Base-by-base conservation (phyloP, 1,140 invertebrate species). In the Papilio glaucus region DNA sequence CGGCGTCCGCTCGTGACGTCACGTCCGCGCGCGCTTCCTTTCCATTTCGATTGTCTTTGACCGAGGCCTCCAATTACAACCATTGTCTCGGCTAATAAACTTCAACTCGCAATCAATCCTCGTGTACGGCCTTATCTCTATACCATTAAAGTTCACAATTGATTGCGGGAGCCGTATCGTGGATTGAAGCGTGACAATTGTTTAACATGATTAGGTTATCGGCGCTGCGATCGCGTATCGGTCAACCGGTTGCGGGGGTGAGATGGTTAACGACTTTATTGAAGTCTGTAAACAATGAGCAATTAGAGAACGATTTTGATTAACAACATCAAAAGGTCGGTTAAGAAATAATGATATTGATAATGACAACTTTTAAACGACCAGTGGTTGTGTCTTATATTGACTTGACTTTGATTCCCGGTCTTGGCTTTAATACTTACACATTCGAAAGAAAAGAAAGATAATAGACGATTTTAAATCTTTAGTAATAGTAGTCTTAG, bases 41-140 rank as follows among this genome's bases (percentile, higher is more conserved):
- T 91, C 89, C 78, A 80, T 91, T 91, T 91, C 89, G 81, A 87
- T 89, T 89, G 86, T 87, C 87, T 88, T 87, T 89, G 88, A 88
- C 87, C 88, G 88, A 85, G 84, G 86, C 84, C 85, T 87, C 82
- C 78, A 80, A 83, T 87, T 82, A 78, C 79, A 65, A 24, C 71
- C 72, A 85, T 87, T 89, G 84, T 86, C 77, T 78, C 49, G 49
- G 49, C 49, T 57, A 57, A 57, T 57, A 57, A 57, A 26, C 21
- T 24, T 57, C 67, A 12, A 53, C 26, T 69, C 18, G 37, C 57
- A 45, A 70, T 62, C 10, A 8, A 60, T 42, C 21, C n/a, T 65
- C 38, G 49, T 57, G 49, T 62, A 62, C 72, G 71, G 67, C 37
- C 24, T 72, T 65, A 65, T 65, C 18, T 10, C 6, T 9, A 18